phyloP scores from a whole-genome alignment of 2,113 vertebrate species.

The Myiagra hebetior region DNA sequence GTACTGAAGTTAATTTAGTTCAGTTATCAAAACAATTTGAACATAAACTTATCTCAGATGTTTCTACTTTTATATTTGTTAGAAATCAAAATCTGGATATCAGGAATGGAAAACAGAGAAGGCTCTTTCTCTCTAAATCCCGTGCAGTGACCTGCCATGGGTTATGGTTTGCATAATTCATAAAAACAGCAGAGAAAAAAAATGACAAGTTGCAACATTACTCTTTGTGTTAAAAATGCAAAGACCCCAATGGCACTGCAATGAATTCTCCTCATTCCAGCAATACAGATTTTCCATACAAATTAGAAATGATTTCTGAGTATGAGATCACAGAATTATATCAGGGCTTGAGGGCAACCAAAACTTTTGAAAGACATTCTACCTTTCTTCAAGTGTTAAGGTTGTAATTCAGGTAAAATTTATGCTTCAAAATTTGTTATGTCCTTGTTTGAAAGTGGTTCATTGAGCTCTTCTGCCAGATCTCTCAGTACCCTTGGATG shows the following conservation, averaged over 20 bases:
- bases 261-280: not conserved
- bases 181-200: not conserved
- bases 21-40: not conserved
- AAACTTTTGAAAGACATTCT: not conserved
- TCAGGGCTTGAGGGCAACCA: not conserved
- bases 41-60: not conserved
- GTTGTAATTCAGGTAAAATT: not conserved
- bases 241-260: not conserved
- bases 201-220: not conserved
- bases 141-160: rapidly evolving
- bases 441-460: not conserved
- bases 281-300: not conserved
- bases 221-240: not conserved
- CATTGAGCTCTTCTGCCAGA: not conserved
- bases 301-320: not conserved
- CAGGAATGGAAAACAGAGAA: not conserved
- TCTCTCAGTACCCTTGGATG: not conserved
- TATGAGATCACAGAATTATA: not conserved
- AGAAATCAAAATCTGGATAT: not conserved
- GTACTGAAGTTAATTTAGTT: not conserved
- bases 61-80: not conserved
- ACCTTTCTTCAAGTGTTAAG: not conserved
- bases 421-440: not conserved
- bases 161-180: not conserved
- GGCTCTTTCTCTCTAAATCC: not conserved